Percentiles rank a stretch among this genome's conserved stretches.
phyloP scores from a whole-genome alignment of 2,797 vertebrate species.

The Lerista edwardsae region DNA sequence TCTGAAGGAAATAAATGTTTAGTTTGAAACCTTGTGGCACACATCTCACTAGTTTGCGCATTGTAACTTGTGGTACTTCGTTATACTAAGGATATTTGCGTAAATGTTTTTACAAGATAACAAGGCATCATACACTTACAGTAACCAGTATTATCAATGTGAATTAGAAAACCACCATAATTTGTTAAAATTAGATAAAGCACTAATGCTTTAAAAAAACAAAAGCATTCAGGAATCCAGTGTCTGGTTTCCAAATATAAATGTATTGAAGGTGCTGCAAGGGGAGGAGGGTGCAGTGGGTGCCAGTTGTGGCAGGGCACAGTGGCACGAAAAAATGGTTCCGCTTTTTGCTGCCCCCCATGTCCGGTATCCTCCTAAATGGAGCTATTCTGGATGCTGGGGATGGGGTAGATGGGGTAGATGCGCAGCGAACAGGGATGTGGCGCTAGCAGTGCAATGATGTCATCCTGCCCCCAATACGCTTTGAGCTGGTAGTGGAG shows the following conservation, averaged over 20 bases:
- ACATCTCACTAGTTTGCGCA: not conserved
- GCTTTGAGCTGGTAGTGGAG: no score
- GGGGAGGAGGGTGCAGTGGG: no score
- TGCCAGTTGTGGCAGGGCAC: no score
- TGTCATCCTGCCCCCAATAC: no score
- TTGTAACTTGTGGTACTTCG: not conserved
- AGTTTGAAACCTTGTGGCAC: constrained; percentile 45
- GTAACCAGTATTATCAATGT: not conserved
- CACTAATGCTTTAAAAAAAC: not conserved
- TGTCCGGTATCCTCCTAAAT: no score
- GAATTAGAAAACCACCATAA: not conserved
- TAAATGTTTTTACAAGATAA: constrained; percentile 33
- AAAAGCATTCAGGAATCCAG: not conserved
- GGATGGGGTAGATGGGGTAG: no score
- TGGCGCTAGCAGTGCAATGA: no score
- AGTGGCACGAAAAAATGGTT: no score
- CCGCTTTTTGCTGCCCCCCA: no score
- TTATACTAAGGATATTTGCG: not conserved
- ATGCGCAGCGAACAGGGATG: no score
- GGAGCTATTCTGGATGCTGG: no score
- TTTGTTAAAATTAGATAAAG: constrained; percentile 1
- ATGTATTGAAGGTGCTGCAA: no score
- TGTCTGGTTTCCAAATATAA: not conserved
- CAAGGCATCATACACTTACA: constrained; percentile 5
- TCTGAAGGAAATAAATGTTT: constrained; percentile 59